phyloP scores from a whole-genome alignment of 2,888 invertebrate species.

The Sylvicola cinctus region DNA sequence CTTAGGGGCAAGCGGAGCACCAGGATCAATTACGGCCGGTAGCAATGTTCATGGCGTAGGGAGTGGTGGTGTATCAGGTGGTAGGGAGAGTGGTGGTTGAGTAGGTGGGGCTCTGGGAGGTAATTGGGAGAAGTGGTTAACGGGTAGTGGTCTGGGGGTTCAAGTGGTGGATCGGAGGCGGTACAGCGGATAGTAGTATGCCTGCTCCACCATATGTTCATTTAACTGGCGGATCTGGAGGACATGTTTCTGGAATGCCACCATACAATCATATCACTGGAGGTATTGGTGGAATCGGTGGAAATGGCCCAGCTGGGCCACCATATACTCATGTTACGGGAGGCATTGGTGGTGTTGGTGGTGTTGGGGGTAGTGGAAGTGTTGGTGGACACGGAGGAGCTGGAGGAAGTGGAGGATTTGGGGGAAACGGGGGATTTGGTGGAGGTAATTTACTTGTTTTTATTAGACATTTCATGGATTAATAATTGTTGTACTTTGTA shows the following conservation, averaged over 20 bases:
- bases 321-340: constrained; percentile 9
- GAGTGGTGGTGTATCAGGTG: not conserved
- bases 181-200: too few relatives aligned
- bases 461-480: constrained; percentile 18
- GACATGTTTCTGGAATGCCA: too few relatives aligned
- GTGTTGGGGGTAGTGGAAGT: constrained; percentile 8
- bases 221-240: constrained; percentile 6
- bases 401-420: constrained; percentile 3
- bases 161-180: too few relatives aligned
- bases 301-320: constrained; percentile 8
- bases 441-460: too few relatives aligned
- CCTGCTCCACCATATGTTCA: constrained; percentile 2
- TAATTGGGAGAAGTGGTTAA: too few relatives aligned
- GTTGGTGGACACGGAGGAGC: constrained; percentile 7
- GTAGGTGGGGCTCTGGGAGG: not conserved
- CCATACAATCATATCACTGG: constrained; percentile 4
- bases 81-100: not conserved
- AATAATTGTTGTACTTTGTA: constrained; percentile 31
- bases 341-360: too few relatives aligned
- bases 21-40: not conserved
- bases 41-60: not conserved
- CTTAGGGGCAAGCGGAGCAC: constrained; percentile 1
- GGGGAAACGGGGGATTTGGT: constrained; percentile 4
- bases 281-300: constrained; percentile 6
- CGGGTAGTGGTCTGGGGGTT: too few relatives aligned